These are phyloP conservation scores for Drosophila nikananu DNA, from an alignment of 1,140 invertebrate genomes.

Conservation along the genomic window DNA sequence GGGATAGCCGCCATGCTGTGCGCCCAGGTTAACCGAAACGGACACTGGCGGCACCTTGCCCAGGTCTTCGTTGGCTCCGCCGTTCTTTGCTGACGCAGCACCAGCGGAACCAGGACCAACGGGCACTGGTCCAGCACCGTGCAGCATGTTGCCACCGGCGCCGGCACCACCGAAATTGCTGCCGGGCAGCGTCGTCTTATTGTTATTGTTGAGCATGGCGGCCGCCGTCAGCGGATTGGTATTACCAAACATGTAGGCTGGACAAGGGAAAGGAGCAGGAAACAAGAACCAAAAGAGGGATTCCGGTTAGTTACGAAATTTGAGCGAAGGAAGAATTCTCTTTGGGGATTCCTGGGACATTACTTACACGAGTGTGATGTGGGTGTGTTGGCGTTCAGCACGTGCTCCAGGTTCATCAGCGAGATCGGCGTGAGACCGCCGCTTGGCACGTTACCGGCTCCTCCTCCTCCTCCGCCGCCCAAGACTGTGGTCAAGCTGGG, in stretches of 20 bases:
- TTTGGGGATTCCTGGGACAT: not conserved
- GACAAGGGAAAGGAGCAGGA: constrained; percentile 2
- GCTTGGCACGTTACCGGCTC: constrained; percentile 36
- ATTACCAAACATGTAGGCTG: constrained; percentile 64
- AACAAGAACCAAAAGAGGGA: not conserved
- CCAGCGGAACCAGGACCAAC: constrained; percentile 23
- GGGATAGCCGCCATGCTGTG: constrained; percentile 40
- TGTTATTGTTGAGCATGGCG: constrained; percentile 75
- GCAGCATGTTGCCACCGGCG: constrained; percentile 29
- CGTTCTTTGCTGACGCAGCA: constrained; percentile 59
- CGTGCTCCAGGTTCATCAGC: constrained; percentile 54
- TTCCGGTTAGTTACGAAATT: constrained; percentile 40
- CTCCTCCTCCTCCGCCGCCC: not conserved
- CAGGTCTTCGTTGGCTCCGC: constrained; percentile 64
- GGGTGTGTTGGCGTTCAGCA: constrained; percentile 62
- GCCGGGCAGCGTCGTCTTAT: constrained; percentile 58
- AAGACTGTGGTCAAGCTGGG: constrained; percentile 47
- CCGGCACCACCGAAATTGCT: constrained; percentile 35
- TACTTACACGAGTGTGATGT: constrained; percentile 70
- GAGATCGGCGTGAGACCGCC: constrained; percentile 51
- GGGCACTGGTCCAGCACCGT: constrained; percentile 14
- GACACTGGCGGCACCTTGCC: constrained; percentile 32
- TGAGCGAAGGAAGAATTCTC: too few species aligned
- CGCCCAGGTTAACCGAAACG: constrained; percentile 22
- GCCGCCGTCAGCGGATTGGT: constrained; percentile 62